Evolutionary conservation across 2,888 invertebrate genomes (phyloP), one percentile per base, ranked within the genome.

Genomic region (Chrysotoxum bicinctum): DNA sequence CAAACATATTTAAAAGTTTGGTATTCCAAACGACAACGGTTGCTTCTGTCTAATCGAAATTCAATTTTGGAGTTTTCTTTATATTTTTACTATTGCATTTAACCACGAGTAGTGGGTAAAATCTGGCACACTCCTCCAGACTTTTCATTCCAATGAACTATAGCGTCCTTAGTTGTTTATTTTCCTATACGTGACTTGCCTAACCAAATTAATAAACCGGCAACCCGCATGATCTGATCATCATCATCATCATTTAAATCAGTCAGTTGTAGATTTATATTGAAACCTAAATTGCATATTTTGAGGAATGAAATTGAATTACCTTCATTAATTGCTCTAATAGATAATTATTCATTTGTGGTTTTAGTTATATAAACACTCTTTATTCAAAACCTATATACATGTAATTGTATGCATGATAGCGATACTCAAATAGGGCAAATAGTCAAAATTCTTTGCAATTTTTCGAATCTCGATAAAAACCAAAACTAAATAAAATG

Each of bases 161-260:
- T 70, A 52, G 73, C 56, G 60, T 54, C 64, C 16, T 83, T 50
- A 32, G 62, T 69, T 54, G 56, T 83, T 78, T 73, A 77, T 83
- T 69, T 69, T 68, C n/a, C n/a, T 56, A n/a, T n/a, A 83, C 82
- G 82, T 78, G 82, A 78, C 69, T 56, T 19, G 48, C 62, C 37
- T 83, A 26, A 48, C n/a, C 1, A 43, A 43, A 56, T 62, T 62
- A 40, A 43, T 9, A 62, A 62, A 43, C 23, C 43, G n/a, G n/a
- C n/a, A n/a, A 7, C 26, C 26, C 23, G 10, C 16, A 60, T 62
- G 40, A 62, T 43, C 43, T 26, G 43, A 62, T 43, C 62, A 62
- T 43, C 62, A 62, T 62, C 62, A 43, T 16, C 62, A 43, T 62
- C 16, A 23, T 40, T 60, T 40, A 60, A 26, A 50, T n/a, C 2